Percentiles rank a stretch among this genome's conserved stretches.
phyloP scores from a whole-genome alignment of 2,113 vertebrate species.

The rat (Rattus norvegicus) region DNA sequence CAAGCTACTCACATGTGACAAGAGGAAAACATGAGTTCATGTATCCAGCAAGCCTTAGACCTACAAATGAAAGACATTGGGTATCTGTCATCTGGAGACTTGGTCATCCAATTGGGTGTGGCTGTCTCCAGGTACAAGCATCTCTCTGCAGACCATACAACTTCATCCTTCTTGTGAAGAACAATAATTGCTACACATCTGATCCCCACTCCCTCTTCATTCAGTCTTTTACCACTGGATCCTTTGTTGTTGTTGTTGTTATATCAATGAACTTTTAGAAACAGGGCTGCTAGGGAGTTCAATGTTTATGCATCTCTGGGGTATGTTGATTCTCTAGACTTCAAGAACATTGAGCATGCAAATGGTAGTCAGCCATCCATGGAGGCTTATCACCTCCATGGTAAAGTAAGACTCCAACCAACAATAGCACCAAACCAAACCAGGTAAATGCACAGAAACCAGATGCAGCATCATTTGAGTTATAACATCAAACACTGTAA shows the following conservation, averaged over 20 bases:
- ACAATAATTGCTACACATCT: not conserved
- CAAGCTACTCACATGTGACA: not conserved
- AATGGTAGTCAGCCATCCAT: not conserved
- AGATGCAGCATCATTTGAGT: not conserved
- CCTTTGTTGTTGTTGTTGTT: not conserved
- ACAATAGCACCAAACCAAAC: not conserved
- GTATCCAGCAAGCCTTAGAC: not conserved
- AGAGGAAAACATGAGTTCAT: not conserved
- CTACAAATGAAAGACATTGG: not conserved
- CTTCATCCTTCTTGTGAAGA: not conserved
- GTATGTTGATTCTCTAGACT: not conserved
- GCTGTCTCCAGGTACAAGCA: not conserved
- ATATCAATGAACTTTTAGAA: not conserved
- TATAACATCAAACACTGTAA: not conserved
- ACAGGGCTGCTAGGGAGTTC: not conserved
- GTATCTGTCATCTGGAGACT: not conserved
- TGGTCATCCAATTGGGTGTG: not conserved
- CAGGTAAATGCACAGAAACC: not conserved
- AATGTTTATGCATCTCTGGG: not conserved
- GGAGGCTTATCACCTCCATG: not conserved
- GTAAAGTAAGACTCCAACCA: not conserved
- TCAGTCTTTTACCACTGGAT: not conserved
- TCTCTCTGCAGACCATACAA: not conserved
- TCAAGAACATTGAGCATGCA: not conserved
- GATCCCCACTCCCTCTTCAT: not conserved